Conservation (phyloP, 2,797 vertebrate genomes). For the Melopsittacus undulatus region DNA sequence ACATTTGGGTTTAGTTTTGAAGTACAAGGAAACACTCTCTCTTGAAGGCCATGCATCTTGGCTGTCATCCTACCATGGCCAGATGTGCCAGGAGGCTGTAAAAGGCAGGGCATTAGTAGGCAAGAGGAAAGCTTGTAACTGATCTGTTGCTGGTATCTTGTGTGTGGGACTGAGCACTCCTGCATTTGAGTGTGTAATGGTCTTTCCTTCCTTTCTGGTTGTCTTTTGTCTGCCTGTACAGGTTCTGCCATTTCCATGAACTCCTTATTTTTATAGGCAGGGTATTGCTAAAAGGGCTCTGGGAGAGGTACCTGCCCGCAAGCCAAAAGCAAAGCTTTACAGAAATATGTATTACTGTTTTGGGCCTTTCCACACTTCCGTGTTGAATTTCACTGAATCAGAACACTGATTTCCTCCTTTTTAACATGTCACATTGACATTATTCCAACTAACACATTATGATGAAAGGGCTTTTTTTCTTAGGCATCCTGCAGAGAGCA, state of each 20-base stretch:
- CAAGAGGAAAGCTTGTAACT: background rate
- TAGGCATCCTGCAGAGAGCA: background rate
- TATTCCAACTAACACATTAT: background rate
- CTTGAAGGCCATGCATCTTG: background rate
- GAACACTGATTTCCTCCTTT: background rate
- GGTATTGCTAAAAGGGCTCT: background rate
- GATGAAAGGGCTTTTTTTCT: background rate
- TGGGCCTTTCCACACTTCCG: background rate
- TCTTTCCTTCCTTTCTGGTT: background rate
- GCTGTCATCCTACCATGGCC: background rate
- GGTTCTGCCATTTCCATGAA: background rate
- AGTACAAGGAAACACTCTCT: background rate
- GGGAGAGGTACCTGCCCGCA: background rate
- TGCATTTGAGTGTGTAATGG: background rate
- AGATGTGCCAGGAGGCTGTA: background rate
- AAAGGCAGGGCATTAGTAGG: background rate
- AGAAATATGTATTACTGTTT: background rate
- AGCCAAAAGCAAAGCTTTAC: background rate
- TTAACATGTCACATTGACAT: background rate
- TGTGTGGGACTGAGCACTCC: background rate
- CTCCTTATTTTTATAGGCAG: background rate
- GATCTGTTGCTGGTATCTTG: rapidly evolving
- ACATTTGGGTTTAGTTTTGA: background rate
- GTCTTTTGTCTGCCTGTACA: background rate
- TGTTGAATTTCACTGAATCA: background rate